Evolutionary conservation across 2,888 invertebrate species (phyloP).

Genomic region (Prosapia bicincta): DNA sequence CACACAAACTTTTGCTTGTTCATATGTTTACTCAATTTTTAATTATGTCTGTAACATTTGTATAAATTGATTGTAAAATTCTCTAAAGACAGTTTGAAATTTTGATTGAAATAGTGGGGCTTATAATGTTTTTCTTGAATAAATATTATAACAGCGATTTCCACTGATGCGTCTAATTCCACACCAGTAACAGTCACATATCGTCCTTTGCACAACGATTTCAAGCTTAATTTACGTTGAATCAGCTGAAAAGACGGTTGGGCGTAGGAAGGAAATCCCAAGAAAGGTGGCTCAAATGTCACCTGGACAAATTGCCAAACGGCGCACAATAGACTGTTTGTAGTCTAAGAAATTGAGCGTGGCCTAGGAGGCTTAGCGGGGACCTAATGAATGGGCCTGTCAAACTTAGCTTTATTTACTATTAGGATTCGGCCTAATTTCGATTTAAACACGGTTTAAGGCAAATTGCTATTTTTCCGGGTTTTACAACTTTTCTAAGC

Average conservation of each 20-base stretch:
- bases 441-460: background rate
- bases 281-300: background rate
- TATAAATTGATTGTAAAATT: no score
- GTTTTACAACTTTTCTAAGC: background rate
- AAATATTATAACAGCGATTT: no score
- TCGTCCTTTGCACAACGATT: background rate
- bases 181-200: background rate
- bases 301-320: background rate
- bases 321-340: background rate
- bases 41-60: no score
- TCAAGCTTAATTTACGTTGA: background rate
- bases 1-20: no score
- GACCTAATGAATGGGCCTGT: background rate
- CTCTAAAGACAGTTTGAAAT: no score
- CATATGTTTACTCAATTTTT: no score
- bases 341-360: background rate
- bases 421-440: background rate
- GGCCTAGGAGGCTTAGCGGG: background rate
- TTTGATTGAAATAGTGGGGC: no score
- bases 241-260: background rate
- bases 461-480: background rate
- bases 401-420: background rate
- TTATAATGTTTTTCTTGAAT: no score
- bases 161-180: background rate
- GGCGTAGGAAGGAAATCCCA: background rate